Evolutionary conservation across 2,888 invertebrate species (phyloP).

Genomic region (Acanthococcus lagerstroemiae): DNA sequence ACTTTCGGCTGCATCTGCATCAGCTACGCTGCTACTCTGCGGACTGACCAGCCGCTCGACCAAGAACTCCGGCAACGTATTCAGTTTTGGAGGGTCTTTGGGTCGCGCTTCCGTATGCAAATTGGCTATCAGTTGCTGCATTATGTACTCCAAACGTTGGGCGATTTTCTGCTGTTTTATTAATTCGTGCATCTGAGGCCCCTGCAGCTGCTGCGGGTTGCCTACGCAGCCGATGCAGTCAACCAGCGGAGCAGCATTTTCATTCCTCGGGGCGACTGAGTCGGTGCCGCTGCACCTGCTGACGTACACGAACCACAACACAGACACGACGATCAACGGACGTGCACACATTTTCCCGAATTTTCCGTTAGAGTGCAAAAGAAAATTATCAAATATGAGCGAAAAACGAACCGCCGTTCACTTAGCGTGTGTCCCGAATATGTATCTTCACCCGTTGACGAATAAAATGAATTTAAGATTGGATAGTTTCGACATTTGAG

Average conservation of each 20-base stretch:
- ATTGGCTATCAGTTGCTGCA: slow-evolving; percentile 8
- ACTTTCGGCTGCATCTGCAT: background rate
- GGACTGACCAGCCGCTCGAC: slow-evolving; percentile 6
- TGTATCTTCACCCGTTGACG: no score
- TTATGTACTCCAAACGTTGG: slow-evolving; percentile 18
- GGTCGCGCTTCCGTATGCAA: background rate
- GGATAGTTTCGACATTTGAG: slow-evolving; percentile 22
- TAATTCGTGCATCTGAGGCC: slow-evolving; percentile 2
- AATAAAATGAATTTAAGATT: slow-evolving; percentile 20
- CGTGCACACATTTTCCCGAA: background rate
- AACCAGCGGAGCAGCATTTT: background rate
- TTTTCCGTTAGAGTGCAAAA: no score
- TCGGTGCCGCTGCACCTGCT: no score
- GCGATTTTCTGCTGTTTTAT: slow-evolving; percentile 8
- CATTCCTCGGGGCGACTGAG: no score
- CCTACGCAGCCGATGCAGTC: background rate
- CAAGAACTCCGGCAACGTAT: slow-evolving; percentile 10
- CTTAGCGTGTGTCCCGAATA: no score
- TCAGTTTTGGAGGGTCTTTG: slow-evolving; percentile 5
- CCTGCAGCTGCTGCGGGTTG: background rate
- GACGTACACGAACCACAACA: background rate
- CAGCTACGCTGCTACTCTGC: background rate
- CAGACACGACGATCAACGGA: background rate
- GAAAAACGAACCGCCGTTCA: no score
- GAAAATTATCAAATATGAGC: no score